Base-by-base conservation (phyloP, 2,888 invertebrate species). In the Hemistola chrysoprasaria region DNA sequence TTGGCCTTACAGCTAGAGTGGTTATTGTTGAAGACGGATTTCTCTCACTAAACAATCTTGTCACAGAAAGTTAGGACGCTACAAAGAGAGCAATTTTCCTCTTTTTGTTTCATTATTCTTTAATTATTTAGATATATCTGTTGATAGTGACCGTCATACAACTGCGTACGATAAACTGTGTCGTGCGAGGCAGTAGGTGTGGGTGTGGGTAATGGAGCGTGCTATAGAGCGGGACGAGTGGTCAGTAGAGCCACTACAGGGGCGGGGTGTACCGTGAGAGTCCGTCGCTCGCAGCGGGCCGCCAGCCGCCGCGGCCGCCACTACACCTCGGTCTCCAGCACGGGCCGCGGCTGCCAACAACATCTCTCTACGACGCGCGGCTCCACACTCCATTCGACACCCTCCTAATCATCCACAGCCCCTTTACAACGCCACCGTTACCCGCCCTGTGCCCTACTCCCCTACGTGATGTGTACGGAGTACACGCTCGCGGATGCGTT, bases 251-350 rank as follows among this genome's bases (percentile, higher is more conserved):
- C 36, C 34, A 47, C 52, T 52, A 53, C 48, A 41, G 40, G 46
- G 57, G 55, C 62, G 62, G 65, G 59, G 65, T 54, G 76, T 85
- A 86, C 86, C 87, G 86, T 84, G 58, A 74, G 87, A 79, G 81
- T 88, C 85, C 90, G 86, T 66, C 75, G 90, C 71, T 73, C 80
- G 78, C 79, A 82, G 80, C 84, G 85, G 71, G 74, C 69, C 62
- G 77, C 71, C 78, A 77, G 80, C 77, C 82, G 82, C 84, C 82
- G 86, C 84, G 85, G 77, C 85, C 87, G 84, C 87, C 84, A 81
- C 90, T 88, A 88, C 83, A 88, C 90, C 76, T 89, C 89, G 50
- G 88, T 89, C 88, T 88, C 90, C 75, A 88, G 78, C 77, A 79
- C 84, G 59, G 85, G 80, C 68, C 86, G 85, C 55, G 82, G 85